Evolutionary conservation across 2,113 vertebrate genomes (phyloP).

Genomic region (Motacilla tschutschensis): DNA sequence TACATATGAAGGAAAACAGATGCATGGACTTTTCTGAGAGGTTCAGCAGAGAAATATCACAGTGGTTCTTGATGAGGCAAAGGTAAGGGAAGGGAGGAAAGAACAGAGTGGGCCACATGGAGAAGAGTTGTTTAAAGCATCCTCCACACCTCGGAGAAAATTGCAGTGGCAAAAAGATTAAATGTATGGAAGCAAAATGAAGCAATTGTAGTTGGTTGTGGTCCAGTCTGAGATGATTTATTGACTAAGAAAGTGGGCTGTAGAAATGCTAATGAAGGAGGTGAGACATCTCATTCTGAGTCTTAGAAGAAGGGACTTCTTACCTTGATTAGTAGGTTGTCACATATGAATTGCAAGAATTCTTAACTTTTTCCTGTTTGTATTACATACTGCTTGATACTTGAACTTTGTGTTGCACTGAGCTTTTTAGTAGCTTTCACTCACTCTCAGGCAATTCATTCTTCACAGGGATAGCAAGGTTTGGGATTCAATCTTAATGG

Average conservation of each 20-base stretch:
- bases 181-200: not conserved
- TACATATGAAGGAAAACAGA: not conserved
- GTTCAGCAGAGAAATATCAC: not conserved
- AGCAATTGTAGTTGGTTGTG: not conserved
- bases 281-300: not conserved
- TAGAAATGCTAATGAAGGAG: not conserved
- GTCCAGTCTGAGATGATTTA: not conserved
- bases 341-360: not conserved
- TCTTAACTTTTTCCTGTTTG: not conserved
- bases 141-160: not conserved
- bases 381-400: not conserved
- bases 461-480: not conserved
- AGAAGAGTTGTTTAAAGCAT: not conserved
- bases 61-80: not conserved
- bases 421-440: not conserved
- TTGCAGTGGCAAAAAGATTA: not conserved
- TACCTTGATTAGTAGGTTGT: not conserved
- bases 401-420: not conserved
- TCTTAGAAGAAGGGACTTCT: not conserved
- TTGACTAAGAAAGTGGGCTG: not conserved
- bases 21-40: not conserved
- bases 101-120: not conserved
- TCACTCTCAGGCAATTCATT: not conserved
- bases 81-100: not conserved
- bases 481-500: not conserved